A percentile compares a stretch with the other conserved stretches of the same genome.
Conservation (phyloP, 2,797 vertebrate species). For the Crocidura indochinensis region DNA sequence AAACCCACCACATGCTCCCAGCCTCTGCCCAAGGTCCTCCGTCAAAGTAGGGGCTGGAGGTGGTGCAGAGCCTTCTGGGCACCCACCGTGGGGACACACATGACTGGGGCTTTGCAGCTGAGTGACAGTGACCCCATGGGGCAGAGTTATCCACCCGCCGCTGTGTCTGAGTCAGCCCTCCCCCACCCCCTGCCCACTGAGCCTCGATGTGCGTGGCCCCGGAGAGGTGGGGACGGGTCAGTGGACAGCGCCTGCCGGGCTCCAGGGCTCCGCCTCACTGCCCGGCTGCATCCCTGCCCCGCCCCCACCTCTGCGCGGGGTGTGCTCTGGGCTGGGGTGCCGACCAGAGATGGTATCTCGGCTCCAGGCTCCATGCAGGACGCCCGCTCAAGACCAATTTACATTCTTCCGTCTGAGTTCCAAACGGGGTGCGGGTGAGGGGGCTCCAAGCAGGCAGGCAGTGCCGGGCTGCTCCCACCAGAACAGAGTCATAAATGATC, state of each 20-base stretch:
- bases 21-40: neutral
- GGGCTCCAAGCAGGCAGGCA: neutral
- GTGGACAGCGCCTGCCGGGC: neutral
- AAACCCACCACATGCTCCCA: neutral
- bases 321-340: conserved; percentile 9
- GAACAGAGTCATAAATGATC: no score
- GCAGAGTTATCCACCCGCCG: neutral
- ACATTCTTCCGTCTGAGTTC: conserved; percentile 81
- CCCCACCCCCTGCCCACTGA: no score
- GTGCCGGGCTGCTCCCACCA: no score
- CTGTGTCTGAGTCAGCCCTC: no score
- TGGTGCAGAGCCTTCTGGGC: no score
- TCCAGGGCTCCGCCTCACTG: neutral
- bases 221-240: neutral
- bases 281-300: neutral
- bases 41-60: no score
- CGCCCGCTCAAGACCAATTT: conserved; percentile 74
- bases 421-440: neutral
- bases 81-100: no score
- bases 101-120: neutral
- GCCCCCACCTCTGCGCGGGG: no score
- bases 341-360: conserved; percentile 84
- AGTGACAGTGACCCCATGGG: neutral
- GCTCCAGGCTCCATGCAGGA: neutral
- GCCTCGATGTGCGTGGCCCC: no score